Evolutionary conservation across 37 sponge, comb jelly and placozoan genomes (phyloP), one percentile per base, ranked within the genome.

Genomic region (Diacarnus erythraeanus): DNA sequence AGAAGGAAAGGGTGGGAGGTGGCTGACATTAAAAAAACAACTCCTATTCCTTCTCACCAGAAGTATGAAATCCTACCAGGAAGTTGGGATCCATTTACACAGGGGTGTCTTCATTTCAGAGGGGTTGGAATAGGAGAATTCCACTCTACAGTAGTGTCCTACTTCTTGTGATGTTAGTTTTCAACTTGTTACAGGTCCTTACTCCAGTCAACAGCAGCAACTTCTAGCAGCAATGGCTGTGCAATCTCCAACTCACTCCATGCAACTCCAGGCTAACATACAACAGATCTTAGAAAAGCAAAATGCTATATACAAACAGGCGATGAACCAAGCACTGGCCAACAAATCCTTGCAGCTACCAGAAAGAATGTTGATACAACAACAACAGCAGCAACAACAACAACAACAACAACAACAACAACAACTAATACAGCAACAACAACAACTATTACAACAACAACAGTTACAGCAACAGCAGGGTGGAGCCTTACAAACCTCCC

Each of bases 391-490:
- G 18, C 30, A 23, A 6, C 69, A 38, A 15, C 69, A 38, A 18
- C 69, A 68, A 68, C 71, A 71, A n/a, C 41, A 23, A 2, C 69
- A 67, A 38, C 69, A 67, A 67, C 69, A 67, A 26, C 27, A 3
- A 3, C 30, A 21, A 38, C 37, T 67, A 29, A 5, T 37, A 26
- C 65, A 33, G 27, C 47, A 39, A 20, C n/a, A n/a, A n/a, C 64
- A 29, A 27, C 64, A 63, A 29, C 64, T 23, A 27, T n/a, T 23
- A 27, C 64, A 27, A 63, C 30, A 23, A 6, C 69, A 38, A 15
- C 69, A 38, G 9, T 38, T 35, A 68, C 71, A 71, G 22, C 41
- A 23, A 2, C 4, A 4, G 8, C n/a, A 12, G 6, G 12, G 10
- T 15, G 6, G 10, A 47, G 6, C 51, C 51, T 47, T 12, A 47